Evolutionary conservation across 2,113 vertebrate genomes (phyloP).

Genomic region (Cervus canadensis): DNA sequence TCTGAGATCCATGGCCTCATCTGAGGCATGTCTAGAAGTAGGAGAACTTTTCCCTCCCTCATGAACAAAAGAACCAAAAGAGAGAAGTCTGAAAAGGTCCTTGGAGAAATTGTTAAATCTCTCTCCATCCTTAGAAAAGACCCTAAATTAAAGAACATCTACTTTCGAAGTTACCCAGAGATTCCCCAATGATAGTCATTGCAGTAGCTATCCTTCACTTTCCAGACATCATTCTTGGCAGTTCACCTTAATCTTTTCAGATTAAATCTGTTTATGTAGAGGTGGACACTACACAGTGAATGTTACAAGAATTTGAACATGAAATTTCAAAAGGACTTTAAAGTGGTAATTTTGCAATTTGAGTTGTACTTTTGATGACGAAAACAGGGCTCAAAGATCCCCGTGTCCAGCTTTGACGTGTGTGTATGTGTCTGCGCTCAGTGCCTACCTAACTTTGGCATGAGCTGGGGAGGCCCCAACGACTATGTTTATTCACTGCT

Average conservation of each 20-base stretch:
- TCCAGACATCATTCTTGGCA: background rate
- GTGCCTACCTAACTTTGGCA: too few relatives aligned
- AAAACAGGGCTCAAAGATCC: background rate
- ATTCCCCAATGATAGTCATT: background rate
- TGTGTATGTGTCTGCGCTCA: background rate
- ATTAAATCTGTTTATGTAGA: background rate
- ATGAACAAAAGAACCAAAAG: background rate
- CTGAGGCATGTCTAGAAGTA: background rate
- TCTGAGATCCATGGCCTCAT: background rate
- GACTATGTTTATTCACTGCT: too few relatives aligned
- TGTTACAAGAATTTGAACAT: background rate
- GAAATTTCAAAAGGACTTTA: background rate
- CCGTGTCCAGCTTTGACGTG: background rate
- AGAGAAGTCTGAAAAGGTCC: background rate
- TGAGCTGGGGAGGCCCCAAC: accelerated
- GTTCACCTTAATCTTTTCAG: background rate
- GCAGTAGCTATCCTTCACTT: background rate
- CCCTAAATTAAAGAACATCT: background rate
- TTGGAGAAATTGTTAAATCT: background rate
- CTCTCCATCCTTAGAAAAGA: background rate
- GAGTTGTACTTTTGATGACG: background rate
- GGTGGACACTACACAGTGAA: background rate
- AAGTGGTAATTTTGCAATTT: background rate
- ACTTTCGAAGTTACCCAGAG: background rate
- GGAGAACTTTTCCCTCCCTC: background rate